These are phyloP conservation scores for Drosophila lini DNA, from an alignment of 1,140 invertebrate species.

Conservation along the genomic window DNA sequence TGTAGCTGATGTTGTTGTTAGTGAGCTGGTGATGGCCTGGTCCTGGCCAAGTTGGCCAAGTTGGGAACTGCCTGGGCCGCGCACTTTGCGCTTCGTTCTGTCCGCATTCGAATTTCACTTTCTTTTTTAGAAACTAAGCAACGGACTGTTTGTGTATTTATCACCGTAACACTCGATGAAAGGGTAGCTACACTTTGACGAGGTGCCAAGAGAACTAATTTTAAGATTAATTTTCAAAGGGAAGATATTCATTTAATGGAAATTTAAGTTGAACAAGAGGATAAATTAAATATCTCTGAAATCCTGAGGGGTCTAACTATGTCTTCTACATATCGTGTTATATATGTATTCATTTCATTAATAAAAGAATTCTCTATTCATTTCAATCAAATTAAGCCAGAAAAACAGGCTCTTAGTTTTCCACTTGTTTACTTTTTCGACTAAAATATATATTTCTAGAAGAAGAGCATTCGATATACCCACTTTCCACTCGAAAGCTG, in stretches of 20 bases:
- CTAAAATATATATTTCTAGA: not conserved
- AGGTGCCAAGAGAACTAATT: not conserved
- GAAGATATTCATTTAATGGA: not conserved
- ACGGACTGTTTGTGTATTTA: constrained; percentile 43
- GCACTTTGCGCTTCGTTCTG: constrained; percentile 76
- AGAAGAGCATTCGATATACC: constrained; percentile 17
- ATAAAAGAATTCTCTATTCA: too few relatives aligned
- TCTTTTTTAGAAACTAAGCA: constrained; percentile 77
- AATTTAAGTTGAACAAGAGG: not conserved
- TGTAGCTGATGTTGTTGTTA: not conserved
- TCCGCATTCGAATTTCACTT: constrained; percentile 75
- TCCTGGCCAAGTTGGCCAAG: constrained; percentile 74
- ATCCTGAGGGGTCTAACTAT: not conserved
- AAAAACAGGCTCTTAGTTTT: too few relatives aligned
- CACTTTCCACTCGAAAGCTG: not conserved
- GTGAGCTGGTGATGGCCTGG: constrained; percentile 41
- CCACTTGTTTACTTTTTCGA: not conserved
- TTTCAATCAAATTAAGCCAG: too few relatives aligned
- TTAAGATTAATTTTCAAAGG: not conserved
- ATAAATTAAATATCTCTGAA: not conserved
- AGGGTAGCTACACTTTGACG: constrained; percentile 10
- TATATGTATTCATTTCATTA: too few relatives aligned
- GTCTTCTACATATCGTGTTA: too few relatives aligned
- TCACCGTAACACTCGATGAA: constrained; percentile 2
- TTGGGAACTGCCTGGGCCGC: constrained; percentile 57